Evolutionary conservation across 2,113 vertebrate genomes (phyloP), one percentile per base, ranked within the genome.

Genomic region (Corydoras sp.): DNA sequence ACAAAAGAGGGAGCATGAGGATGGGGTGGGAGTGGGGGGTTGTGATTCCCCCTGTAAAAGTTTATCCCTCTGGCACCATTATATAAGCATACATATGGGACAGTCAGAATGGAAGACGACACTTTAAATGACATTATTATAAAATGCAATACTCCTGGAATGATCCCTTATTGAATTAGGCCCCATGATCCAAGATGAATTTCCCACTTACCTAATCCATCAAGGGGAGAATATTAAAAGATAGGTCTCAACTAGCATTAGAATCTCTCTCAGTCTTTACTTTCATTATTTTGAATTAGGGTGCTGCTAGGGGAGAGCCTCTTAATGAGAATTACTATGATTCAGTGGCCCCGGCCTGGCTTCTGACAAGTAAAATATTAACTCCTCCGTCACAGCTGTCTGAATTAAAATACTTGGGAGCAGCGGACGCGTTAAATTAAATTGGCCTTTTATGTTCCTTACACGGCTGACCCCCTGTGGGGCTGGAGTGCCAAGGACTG

Each of bases 121-220:
- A 99, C 96, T 96, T 98, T 97, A 98, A 99, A 99, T 98, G 96
- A 97, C 95, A 98, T 99, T 97, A 98, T 98, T 98, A 98, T 99
- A 99, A 99, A 99, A 99, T 98, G 97, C 97, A 99, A 99, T 99
- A 99, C 97, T 99, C 97, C 93, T 93, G 96, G 93, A 98, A 99
- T 98, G 96, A 98, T 98, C 93, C 94, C 91, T 99, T 98, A 99
- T 99, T 98, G 95, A 97, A 98, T 99, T 98, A 98, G 94, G 93
- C 89, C 93, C 93, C 96, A 96, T 97, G 97, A 99, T 99, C 94
- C 93, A 94, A 98, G 97, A 99, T 99, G 97, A 98, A 98, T 99
- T 98, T 98, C 95, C 93, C 89, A 92, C 91, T 95, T 95, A 94
- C 91, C 95, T 97, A 98, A 99, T 99, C 97, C 97, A 99, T 99